These are phyloP conservation scores for Clanis bilineata DNA, from an alignment of 2,888 invertebrate genomes.

Conservation along the genomic window DNA sequence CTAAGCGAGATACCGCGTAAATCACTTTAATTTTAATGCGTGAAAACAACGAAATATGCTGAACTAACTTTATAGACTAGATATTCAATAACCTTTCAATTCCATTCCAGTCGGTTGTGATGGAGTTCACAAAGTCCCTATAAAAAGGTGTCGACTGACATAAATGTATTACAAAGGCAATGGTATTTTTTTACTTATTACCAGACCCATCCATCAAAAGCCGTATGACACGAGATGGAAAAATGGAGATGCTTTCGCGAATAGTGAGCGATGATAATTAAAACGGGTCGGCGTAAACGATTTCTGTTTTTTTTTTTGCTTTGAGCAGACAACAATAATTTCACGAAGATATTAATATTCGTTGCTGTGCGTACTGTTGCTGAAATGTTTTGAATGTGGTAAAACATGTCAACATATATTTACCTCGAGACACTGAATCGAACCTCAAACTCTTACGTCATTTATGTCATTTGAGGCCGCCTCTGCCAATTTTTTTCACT, in stretches of 20 bases:
- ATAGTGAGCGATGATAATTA: constrained; percentile 17
- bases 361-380: neutral
- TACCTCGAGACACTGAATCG: too few relatives aligned
- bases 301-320: constrained; percentile 1
- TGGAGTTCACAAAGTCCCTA: neutral
- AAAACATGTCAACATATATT: too few relatives aligned
- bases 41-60: neutral
- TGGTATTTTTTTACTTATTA: constrained; percentile 6
- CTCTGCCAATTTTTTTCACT: too few relatives aligned
- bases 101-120: too few relatives aligned
- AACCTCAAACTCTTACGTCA: too few relatives aligned
- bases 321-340: neutral
- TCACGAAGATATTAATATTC: neutral
- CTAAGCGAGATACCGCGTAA: neutral
- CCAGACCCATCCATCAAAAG: constrained; percentile 13
- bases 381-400: too few relatives aligned
- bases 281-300: neutral
- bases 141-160: neutral
- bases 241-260: constrained; percentile 12
- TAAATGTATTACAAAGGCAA: neutral
- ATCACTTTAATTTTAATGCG: neutral
- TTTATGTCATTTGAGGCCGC: too few relatives aligned
- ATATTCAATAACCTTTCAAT: too few relatives aligned
- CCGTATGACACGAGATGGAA: constrained; percentile 14
- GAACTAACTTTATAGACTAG: too few relatives aligned